These are phyloP conservation scores for Sebastes paucispinis DNA, from an alignment of 2,797 vertebrate species.

Conservation along the genomic window DNA sequence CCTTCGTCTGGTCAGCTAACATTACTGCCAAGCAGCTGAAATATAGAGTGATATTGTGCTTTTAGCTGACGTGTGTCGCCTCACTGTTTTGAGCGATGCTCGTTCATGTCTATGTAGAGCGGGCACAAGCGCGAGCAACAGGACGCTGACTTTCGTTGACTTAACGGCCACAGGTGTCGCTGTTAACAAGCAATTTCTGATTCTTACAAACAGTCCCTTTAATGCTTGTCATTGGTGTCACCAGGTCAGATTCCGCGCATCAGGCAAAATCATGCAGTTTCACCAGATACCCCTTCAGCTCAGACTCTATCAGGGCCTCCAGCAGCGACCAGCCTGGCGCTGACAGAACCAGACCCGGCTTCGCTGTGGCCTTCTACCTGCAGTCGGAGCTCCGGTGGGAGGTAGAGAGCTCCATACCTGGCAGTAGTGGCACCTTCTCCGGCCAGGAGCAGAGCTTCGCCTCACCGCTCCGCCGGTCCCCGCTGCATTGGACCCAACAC, in stretches of 20 bases:
- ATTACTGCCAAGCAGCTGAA: too few relatives aligned
- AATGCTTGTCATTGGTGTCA: background rate
- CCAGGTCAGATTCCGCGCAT: background rate
- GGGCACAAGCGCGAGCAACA: too few relatives aligned
- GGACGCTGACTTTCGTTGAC: too few relatives aligned
- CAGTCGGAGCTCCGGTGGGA: background rate
- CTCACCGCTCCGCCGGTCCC: background rate
- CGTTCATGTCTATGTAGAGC: too few relatives aligned
- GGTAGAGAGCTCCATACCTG: too few relatives aligned
- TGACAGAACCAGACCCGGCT: background rate
- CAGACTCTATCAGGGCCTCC: background rate
- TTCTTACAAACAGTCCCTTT: too few relatives aligned
- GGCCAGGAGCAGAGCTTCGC: background rate
- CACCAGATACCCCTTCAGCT: background rate
- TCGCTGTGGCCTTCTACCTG: background rate
- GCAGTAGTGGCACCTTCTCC: background rate
- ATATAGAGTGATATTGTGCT: too few relatives aligned
- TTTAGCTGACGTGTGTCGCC: too few relatives aligned
- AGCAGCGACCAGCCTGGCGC: background rate
- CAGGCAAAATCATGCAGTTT: background rate
- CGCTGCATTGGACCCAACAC: background rate
- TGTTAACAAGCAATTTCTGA: too few relatives aligned
- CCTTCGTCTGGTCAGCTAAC: too few relatives aligned
- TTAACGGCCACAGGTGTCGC: too few relatives aligned
- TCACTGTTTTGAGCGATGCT: too few relatives aligned